Base-by-base conservation (phyloP, 2,888 invertebrate genomes). In the Caenorhabditis sp. region DNA sequence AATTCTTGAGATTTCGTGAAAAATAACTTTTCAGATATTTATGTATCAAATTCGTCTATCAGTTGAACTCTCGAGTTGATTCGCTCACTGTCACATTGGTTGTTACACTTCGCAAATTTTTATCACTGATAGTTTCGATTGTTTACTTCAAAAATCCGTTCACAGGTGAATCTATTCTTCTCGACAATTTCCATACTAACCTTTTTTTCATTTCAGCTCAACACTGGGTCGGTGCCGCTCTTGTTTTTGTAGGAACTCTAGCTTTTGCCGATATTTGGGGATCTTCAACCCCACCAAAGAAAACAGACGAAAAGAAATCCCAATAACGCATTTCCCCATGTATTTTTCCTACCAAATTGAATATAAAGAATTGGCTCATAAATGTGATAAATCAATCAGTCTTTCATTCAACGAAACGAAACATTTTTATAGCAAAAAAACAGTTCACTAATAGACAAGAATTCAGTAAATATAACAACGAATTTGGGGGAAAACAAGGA, bases 31-130 rank as follows among this genome's bases (percentile, higher is more conserved):
- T 50, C 88, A 92, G 92, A 89, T 92, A 92, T 87, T 88, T 96
- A 72, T 99, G 97, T 88, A 97, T 97, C 74, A 93, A 94, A 88
- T 93, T 95, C 10, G 97, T 99, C 1, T 99, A 95, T 87, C 92
- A 93, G 36, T 90, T 97, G 86, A 97, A 96, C 0, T 93, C 97
- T 0, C 95, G 95, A 26, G 82, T 84, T 26, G 85, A 86, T 54
- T 84, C 86, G 10, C 89, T 97, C 51, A 95, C 95, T 0, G 96
- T 97, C 0, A 97, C 97, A 0, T 90, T 97, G 76, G 95, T 99
- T 0, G 93, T 99, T 36, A 99, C 99, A 0, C 89, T 97, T 64
- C 91, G 99, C 60, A 99, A 99, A 89, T 99, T 99, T 88, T 91
- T 94, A 37, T 96, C 96, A 0, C 90, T 99, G 49, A 89, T 99